Percentiles rank a stretch among this genome's conserved stretches.
Evolutionary conservation across 2,113 vertebrate genomes (phyloP).

Genomic region (Ariopsis seemanni): DNA sequence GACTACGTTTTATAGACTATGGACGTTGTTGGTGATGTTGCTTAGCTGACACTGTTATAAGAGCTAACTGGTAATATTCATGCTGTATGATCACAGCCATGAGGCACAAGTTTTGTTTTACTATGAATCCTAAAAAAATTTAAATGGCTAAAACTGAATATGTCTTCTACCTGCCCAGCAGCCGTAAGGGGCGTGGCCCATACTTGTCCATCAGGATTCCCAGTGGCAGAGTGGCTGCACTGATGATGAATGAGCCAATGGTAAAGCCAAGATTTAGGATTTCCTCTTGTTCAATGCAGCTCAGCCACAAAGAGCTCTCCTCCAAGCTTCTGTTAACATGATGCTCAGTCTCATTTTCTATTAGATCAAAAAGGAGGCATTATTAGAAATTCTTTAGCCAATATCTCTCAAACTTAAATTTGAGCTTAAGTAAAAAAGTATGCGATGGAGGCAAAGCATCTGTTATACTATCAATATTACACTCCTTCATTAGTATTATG

Average conservation of each 20-base stretch:
- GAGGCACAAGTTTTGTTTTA: not conserved
- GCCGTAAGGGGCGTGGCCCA: slow-evolving; percentile 80
- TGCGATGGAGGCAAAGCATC: not conserved
- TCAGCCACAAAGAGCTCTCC: slow-evolving; percentile 54
- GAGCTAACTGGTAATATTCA: not conserved
- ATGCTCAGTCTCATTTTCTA: slow-evolving; percentile 60
- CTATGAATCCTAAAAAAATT: not conserved
- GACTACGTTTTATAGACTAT: not conserved
- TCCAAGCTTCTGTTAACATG: slow-evolving; percentile 49
- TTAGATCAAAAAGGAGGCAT: not conserved
- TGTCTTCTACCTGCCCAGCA: slow-evolving; percentile 79
- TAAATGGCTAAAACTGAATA: not conserved
- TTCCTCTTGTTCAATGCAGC: slow-evolving; percentile 80
- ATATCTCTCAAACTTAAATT: not conserved
- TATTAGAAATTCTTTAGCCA: not conserved
- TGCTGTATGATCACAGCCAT: not conserved
- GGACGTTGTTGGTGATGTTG: not conserved
- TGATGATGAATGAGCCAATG: slow-evolving; percentile 85
- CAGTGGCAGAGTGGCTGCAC: slow-evolving; percentile 80
- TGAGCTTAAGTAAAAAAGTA: not conserved
- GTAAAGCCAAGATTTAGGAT: slow-evolving; percentile 86
- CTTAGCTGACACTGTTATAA: not conserved
- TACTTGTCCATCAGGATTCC: slow-evolving; percentile 73
- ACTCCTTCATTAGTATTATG: not conserved
- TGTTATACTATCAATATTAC: not conserved